A percentile compares a stretch with the other conserved stretches of the same genome.
phyloP scores from a whole-genome alignment of 2,797 vertebrate species.

The Carcharodon carcharias region DNA sequence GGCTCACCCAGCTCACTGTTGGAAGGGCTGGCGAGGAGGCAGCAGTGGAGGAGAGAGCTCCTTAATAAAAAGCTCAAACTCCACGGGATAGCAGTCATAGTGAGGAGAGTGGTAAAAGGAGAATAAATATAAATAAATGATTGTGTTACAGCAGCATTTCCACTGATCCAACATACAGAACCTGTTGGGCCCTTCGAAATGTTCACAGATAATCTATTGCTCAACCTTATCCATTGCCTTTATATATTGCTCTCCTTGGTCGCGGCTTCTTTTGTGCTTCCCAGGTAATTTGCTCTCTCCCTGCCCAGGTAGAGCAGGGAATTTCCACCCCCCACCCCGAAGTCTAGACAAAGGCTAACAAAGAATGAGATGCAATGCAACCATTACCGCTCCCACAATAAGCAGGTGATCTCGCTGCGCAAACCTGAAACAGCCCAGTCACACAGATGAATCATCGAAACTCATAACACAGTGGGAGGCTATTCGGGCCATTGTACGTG shows the following conservation, averaged over 20 bases:
- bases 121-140: not conserved
- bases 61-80: not conserved
- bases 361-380: not conserved
- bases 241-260: not conserved
- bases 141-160: too few relatives aligned
- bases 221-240: not conserved
- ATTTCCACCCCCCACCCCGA: not conserved
- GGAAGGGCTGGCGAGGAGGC: not conserved
- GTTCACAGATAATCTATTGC: not conserved
- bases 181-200: not conserved
- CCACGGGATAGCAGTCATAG: not conserved
- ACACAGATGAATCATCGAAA: not conserved
- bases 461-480: not conserved
- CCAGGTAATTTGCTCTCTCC: not conserved
- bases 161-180: not conserved
- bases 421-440: not conserved
- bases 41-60: not conserved
- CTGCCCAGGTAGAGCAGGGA: not conserved
- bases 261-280: not conserved
- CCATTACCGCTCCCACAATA: not conserved
- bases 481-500: not conserved
- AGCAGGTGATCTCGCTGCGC: not conserved
- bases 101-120: not conserved
- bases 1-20: not conserved
- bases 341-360: not conserved